Percentiles rank a stretch among this genome's conserved stretches.
phyloP scores from a whole-genome alignment of 2,888 invertebrate species.

The Dysmachus trigonus region DNA sequence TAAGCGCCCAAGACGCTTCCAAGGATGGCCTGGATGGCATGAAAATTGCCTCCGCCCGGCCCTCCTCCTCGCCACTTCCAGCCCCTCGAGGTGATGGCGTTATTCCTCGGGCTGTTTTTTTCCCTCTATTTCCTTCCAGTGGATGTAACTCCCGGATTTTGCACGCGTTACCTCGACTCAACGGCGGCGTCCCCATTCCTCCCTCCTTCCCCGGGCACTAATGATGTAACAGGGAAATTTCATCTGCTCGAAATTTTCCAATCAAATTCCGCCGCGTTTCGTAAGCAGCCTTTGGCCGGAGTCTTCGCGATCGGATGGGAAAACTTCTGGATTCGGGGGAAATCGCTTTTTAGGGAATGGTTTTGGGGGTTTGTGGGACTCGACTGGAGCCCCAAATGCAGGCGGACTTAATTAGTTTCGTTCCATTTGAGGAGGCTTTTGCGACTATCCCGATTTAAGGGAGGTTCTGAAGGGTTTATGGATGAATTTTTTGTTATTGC shows the following conservation, averaged over 20 bases:
- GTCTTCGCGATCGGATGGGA: not conserved
- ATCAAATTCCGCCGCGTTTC: not conserved
- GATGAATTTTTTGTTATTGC: not conserved
- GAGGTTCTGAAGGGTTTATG: not conserved
- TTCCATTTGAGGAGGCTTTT: not conserved
- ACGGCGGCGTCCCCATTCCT: not conserved
- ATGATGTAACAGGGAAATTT: slow-evolving; percentile 32
- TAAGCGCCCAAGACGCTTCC: not conserved
- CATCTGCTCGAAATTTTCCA: slow-evolving; percentile 5
- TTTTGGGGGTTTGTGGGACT: not conserved
- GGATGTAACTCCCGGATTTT: not conserved
- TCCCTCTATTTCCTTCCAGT: not conserved
- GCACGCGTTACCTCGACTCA: not conserved
- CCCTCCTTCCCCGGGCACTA: not conserved
- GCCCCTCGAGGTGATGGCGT: not conserved
- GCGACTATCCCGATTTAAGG: not conserved
- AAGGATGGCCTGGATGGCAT: not conserved
- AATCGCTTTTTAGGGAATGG: not conserved
- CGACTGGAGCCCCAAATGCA: not conserved
- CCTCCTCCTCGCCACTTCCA: not conserved
- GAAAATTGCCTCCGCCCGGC: not conserved
- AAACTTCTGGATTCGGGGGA: not conserved
- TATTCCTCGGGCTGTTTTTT: not conserved
- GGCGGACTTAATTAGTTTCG: not conserved
- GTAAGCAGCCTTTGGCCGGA: not conserved